These are phyloP conservation scores for Xyrichtys novacula DNA, from an alignment of 2,797 vertebrate genomes.

Conservation along the genomic window DNA sequence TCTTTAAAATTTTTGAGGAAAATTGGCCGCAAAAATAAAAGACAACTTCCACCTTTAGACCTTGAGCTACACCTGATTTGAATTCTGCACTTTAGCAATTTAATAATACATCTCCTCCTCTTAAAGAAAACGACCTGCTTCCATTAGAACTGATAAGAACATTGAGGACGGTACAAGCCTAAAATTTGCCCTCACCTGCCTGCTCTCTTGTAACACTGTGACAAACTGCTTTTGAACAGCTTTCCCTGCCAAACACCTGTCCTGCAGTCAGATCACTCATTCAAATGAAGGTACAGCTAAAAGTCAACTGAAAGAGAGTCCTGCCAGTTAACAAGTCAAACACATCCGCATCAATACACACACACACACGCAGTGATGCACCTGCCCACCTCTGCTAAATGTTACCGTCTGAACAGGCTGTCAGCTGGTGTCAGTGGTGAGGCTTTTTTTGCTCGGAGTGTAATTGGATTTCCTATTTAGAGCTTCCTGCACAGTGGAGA, in stretches of 20 bases:
- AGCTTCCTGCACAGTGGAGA: conserved; percentile 29
- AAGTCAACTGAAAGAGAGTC: conserved; percentile 44
- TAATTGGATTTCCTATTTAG: conserved; percentile 70
- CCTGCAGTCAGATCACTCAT: conserved; percentile 43
- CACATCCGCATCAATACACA: conserved; percentile 5
- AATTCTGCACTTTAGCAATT: conserved; percentile 8
- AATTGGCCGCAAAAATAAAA: too few species aligned
- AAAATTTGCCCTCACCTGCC: conserved; percentile 3
- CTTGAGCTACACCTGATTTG: not conserved
- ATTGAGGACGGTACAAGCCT: conserved; percentile 12
- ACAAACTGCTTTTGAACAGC: conserved; percentile 7
- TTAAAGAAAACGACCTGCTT: conserved; percentile 15
- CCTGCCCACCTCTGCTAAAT: conserved; percentile 59
- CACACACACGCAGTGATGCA: conserved; percentile 12
- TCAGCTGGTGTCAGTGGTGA: conserved; percentile 57
- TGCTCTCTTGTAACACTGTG: conserved; percentile 28
- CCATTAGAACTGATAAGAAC: not conserved
- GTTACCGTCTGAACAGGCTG: conserved; percentile 56
- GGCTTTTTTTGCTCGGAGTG: conserved; percentile 39
- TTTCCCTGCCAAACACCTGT: conserved; percentile 35
- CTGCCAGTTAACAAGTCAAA: conserved; percentile 49
- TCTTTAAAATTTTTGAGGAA: too few species aligned
- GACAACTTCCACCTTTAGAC: not conserved
- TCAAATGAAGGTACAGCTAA: conserved; percentile 23
- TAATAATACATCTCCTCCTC: conserved; percentile 14